Evolutionary conservation across 2,888 invertebrate species (phyloP).

Genomic region (Amiota communis): DNA sequence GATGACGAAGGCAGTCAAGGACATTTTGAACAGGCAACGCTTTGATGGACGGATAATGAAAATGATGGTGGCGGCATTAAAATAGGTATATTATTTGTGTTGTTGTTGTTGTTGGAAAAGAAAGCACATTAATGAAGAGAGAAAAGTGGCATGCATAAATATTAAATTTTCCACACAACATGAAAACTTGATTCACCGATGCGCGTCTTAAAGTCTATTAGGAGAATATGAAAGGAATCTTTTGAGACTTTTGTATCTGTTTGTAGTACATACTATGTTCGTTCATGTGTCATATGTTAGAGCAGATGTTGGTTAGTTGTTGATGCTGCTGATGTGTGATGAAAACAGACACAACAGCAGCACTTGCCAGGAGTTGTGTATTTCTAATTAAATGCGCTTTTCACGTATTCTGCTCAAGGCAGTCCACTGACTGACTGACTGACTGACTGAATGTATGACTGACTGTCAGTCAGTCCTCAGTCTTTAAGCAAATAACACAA

Average conservation of each 20-base stretch:
- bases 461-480: background rate
- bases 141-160: conserved; percentile 22
- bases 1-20: conserved; percentile 11
- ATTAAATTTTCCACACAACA: conserved; percentile 22
- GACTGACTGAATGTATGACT: no score
- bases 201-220: no score
- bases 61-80: background rate
- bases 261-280: background rate
- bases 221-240: no score
- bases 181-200: no score
- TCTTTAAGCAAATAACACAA: conserved; percentile 18
- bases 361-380: background rate
- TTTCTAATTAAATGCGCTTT: conserved; percentile 24
- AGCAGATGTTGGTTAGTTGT: conserved; percentile 1
- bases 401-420: background rate
- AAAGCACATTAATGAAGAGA: conserved; percentile 18
- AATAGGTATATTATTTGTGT: background rate
- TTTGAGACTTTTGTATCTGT: no score
- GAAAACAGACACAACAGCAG: conserved; percentile 7
- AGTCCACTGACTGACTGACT: no score
- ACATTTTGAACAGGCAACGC: conserved; percentile 11
- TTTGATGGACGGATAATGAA: background rate
- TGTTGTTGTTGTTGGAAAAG: no score
- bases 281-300: conserved; percentile 10
- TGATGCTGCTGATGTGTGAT: conserved; percentile 16